Conservation (phyloP, 1,140 invertebrate species). For the Proctacanthus coquilletti region DNA sequence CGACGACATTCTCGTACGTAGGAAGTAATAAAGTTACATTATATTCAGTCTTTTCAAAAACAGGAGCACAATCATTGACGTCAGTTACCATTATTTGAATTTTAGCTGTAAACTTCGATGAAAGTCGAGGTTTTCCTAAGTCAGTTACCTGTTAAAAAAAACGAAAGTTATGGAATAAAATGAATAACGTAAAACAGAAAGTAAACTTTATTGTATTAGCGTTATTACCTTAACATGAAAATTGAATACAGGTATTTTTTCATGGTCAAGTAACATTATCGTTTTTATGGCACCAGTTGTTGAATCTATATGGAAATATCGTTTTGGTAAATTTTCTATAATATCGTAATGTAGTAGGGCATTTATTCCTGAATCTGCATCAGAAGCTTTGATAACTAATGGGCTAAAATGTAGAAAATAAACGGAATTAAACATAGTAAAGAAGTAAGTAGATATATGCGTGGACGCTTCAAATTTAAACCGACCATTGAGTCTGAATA, state of each 20-base stretch:
- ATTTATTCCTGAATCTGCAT: slow-evolving; percentile 68
- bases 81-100: slow-evolving; percentile 64
- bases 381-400: slow-evolving; percentile 61
- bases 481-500: too few relatives aligned
- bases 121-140: slow-evolving; percentile 63
- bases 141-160: slow-evolving; percentile 50
- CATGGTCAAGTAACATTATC: slow-evolving; percentile 63
- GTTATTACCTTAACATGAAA: slow-evolving; percentile 55
- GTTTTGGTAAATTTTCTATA: slow-evolving; percentile 51
- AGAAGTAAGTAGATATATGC: too few relatives aligned
- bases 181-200: slow-evolving; percentile 1
- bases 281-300: slow-evolving; percentile 77
- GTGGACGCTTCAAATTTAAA: too few relatives aligned
- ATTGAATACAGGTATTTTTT: slow-evolving; percentile 48
- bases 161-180: not conserved
- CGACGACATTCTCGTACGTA: slow-evolving; percentile 55
- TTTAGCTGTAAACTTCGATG: slow-evolving; percentile 53
- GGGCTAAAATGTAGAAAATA: slow-evolving; percentile 53
- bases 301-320: slow-evolving; percentile 73
- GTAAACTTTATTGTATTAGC: not conserved
- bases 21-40: slow-evolving; percentile 66
- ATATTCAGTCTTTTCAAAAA: slow-evolving; percentile 52
- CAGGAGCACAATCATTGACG: slow-evolving; percentile 75
- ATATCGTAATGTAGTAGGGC: slow-evolving; percentile 72
- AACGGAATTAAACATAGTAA: too few relatives aligned